These are phyloP conservation scores for Actinopyga echinites DNA, from an alignment of 53 echinoderm and acorn worm species.

Conservation along the genomic window DNA sequence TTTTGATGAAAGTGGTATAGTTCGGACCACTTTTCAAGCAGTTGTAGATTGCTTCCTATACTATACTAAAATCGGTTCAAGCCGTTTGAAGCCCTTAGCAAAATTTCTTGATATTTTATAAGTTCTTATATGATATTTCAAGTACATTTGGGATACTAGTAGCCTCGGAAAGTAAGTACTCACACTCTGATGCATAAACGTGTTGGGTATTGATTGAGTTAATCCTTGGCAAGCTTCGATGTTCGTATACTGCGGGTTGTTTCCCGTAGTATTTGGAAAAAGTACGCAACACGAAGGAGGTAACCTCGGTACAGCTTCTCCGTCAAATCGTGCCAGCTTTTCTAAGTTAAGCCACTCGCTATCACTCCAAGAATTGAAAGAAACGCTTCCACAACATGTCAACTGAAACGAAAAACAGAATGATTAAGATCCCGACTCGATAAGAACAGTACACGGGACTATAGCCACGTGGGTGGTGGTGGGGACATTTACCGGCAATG, in stretches of 20 bases:
- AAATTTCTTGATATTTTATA: too few relatives aligned
- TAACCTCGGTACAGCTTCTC: not conserved
- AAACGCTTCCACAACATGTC: conserved; percentile 21
- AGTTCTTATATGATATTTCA: too few relatives aligned
- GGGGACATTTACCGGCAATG: not conserved
- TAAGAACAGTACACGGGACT: too few relatives aligned
- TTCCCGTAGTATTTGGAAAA: conserved; percentile 7
- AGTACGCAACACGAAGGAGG: conserved; percentile 26
- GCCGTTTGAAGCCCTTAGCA: too few relatives aligned
- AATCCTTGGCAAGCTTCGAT: conserved; percentile 22
- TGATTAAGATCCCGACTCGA: not conserved
- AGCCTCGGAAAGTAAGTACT: too few relatives aligned
- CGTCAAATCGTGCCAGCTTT: conserved; percentile 27
- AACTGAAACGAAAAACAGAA: not conserved
- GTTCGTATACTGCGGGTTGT: not conserved
- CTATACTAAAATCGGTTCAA: too few relatives aligned
- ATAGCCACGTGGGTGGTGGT: not conserved
- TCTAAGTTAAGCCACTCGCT: conserved; percentile 31
- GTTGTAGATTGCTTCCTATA: too few relatives aligned
- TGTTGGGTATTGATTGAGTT: conserved; percentile 18
- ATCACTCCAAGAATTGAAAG: conserved; percentile 15
- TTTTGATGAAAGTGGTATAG: too few relatives aligned
- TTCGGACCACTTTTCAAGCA: too few relatives aligned
- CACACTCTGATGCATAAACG: conserved; percentile 19
- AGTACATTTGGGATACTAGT: too few relatives aligned